Evolutionary conservation across 2,888 invertebrate genomes (phyloP).

Genomic region (Mesorhabditis sp.): DNA sequence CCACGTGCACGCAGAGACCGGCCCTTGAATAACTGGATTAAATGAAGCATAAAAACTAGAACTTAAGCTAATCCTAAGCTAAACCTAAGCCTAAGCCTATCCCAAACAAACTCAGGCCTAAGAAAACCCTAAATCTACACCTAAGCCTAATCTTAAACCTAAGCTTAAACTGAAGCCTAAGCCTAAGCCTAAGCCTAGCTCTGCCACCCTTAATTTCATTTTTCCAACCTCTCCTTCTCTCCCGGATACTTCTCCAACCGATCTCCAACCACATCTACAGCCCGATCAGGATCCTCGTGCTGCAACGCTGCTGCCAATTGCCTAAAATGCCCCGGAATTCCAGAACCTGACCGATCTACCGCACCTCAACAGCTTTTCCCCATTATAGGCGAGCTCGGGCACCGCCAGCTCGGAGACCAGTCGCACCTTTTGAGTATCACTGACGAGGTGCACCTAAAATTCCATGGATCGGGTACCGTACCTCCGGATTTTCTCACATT

Average conservation of each 20-base stretch:
- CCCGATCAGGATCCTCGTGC: not conserved
- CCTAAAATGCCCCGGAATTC: not conserved
- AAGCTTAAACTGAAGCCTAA: not conserved
- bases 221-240: not conserved
- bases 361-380: not conserved
- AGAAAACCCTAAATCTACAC: not conserved
- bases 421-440: not conserved
- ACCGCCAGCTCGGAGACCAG: not conserved
- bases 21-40: not conserved
- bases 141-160: not conserved
- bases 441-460: constrained; percentile 1
- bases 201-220: not conserved
- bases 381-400: not conserved
- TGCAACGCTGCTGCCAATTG: not conserved
- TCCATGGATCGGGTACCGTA: not conserved
- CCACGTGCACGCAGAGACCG: not conserved
- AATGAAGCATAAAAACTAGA: not conserved
- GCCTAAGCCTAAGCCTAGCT: too few relatives aligned
- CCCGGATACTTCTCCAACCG: not conserved
- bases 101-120: not conserved
- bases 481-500: not conserved
- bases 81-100: not conserved
- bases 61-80: not conserved
- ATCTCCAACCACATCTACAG: not conserved
- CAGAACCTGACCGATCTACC: not conserved